These are phyloP conservation scores for Sterna hirundo DNA, from an alignment of 2,113 vertebrate genomes.

Conservation along the genomic window DNA sequence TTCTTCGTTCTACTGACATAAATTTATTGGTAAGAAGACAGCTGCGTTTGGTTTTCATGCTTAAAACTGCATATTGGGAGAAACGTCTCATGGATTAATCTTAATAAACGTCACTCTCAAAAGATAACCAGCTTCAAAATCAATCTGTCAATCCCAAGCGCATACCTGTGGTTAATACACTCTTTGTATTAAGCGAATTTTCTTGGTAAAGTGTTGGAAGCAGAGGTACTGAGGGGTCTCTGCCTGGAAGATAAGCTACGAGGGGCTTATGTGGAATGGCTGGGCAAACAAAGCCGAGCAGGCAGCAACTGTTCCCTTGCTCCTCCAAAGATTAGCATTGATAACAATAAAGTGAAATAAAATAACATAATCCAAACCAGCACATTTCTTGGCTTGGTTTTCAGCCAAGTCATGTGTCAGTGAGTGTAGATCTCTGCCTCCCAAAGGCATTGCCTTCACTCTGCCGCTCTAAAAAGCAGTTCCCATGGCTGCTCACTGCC, in stretches of 20 bases:
- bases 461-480: neutral
- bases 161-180: neutral
- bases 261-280: neutral
- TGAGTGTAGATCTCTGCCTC: neutral
- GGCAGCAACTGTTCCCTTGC: neutral
- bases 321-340: neutral
- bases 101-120: neutral
- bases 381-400: neutral
- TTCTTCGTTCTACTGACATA: neutral
- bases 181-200: neutral
- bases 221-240: neutral
- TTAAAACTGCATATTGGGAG: neutral
- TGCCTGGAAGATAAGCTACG: neutral
- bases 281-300: neutral
- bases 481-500: neutral
- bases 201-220: neutral
- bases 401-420: neutral
- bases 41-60: neutral
- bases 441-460: neutral
- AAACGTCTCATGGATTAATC: neutral
- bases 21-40: neutral
- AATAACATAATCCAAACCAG: neutral
- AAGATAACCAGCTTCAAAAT: conserved; percentile 27
- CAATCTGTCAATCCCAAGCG: neutral
- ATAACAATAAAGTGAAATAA: conserved; percentile 9